Evolutionary conservation across 2,888 invertebrate species (phyloP), one percentile per base, ranked within the genome.

Genomic region (Bugulina stolonifera): DNA sequence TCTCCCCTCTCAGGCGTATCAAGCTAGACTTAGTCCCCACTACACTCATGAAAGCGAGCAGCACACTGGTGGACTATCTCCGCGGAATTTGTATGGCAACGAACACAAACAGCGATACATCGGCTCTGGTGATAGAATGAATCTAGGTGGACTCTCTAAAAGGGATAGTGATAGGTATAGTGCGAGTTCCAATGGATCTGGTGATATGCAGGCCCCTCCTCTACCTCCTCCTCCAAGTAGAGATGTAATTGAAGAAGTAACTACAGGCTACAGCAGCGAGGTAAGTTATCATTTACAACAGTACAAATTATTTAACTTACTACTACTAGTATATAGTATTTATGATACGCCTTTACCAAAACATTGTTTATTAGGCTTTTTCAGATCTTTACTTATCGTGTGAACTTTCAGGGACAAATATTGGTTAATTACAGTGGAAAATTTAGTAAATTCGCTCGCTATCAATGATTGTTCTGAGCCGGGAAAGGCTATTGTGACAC

Each of bases 81-180:
- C 27, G 10, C 64, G n/a, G 10, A 14, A 14, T 5, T 27, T 18
- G 1, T 64, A 64, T 34, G 5, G 18, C 32, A 64, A 27, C n/a
- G 64, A 64, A 10, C 29, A 64, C 2, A 2, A 27, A 27, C 27
- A 57, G n/a, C 57, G 27, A 25, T 34, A 5, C 57, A n/a, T 14
- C 10, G 32, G 32, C 32, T 18, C 43, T 10, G 18, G 18, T 10
- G 43, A 18, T 18, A 43, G 43, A 18, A 18, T 43, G 5, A 43
- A 43, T 18, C 5, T 18, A 43, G 27, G 32, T 27, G 25, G 5
- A 10, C 32, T 25, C 5, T 64, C 64, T 10, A 25, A 27, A 10
- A 64, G 64, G 27, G 32, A 64, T 32, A 64, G 64, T 64, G 64
- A 64, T 32, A 64, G 64, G 32, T 64, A 64, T 27, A 64, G 64